These are phyloP conservation scores for Thelohanellus kitauei DNA, from an alignment of 30 jellyfish, hydroid and myxozoan genomes.

Conservation along the genomic window DNA sequence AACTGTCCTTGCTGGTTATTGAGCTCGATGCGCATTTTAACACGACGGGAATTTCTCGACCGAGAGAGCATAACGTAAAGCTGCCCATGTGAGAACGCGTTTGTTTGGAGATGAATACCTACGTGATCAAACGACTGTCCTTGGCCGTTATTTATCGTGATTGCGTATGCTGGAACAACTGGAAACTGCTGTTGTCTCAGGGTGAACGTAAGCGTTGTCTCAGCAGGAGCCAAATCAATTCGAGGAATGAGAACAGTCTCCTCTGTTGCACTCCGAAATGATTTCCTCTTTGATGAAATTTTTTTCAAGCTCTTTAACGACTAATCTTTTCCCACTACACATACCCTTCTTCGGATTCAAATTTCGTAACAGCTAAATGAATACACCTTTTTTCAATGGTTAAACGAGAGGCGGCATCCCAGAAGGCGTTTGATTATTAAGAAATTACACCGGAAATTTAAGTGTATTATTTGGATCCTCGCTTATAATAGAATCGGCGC, in stretches of 20 bases:
- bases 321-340: not conserved
- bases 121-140: conserved; percentile 1
- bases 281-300: conserved; percentile 5
- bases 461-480: conserved; percentile 2
- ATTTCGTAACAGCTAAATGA: not conserved
- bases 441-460: not conserved
- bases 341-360: not conserved
- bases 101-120: not conserved
- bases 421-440: not conserved
- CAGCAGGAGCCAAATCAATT: not conserved
- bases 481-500: conserved; percentile 1
- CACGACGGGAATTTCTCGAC: too few relatives aligned
- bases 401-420: not conserved
- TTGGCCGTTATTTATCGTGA: not conserved
- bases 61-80: not conserved
- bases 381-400: not conserved
- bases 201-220: not conserved
- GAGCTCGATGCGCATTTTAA: too few relatives aligned
- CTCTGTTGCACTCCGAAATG: not conserved
- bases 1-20: too few relatives aligned
- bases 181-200: not conserved
- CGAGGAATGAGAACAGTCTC: not conserved
- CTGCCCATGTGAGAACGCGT: not conserved
- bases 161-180: not conserved
- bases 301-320: not conserved